A percentile compares a stretch with the other conserved stretches of the same genome.
phyloP scores from a whole-genome alignment of 2,888 invertebrate genomes.

The Cylloceria caligata region DNA sequence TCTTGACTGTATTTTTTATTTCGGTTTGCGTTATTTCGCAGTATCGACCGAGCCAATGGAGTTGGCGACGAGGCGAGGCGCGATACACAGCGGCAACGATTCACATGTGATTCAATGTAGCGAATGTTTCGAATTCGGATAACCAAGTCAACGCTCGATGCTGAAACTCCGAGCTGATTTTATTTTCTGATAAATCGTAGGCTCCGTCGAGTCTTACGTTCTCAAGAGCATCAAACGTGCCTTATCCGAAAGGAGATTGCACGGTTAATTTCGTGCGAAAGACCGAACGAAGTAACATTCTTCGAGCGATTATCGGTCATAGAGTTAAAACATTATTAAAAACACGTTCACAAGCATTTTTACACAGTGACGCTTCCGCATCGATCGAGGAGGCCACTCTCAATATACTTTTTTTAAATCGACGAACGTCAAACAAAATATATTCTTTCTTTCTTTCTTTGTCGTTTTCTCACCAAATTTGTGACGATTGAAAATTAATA shows the following conservation, averaged over 20 bases:
- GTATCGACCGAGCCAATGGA: constrained; percentile 98
- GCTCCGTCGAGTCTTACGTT: constrained; percentile 32
- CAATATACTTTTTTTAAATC: constrained; percentile 2
- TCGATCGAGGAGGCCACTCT: background rate
- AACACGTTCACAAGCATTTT: background rate
- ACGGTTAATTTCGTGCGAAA: constrained; percentile 26
- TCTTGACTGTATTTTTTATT: background rate
- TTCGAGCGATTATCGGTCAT: constrained; percentile 22
- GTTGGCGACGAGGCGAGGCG: constrained; percentile 95
- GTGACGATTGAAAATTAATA: constrained; percentile 10
- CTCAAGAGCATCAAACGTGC: constrained; percentile 32
- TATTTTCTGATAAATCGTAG: constrained; percentile 19
- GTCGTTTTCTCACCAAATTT: background rate
- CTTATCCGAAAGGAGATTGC: constrained; percentile 49
- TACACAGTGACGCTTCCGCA: too few species aligned
- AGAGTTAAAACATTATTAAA: constrained; percentile 30
- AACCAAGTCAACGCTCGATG: constrained; percentile 50
- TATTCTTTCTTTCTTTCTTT: background rate
- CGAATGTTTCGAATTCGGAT: constrained; percentile 54
- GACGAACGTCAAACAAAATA: background rate
- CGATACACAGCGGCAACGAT: constrained; percentile 97
- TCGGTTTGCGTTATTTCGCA: constrained; percentile 84
- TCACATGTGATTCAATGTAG: constrained; percentile 90
- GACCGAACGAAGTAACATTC: constrained; percentile 19
- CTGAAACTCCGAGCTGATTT: constrained; percentile 50